These are phyloP conservation scores for Cyprinodon brontotheroides DNA, from an alignment of 2,113 vertebrate genomes.

Conservation along the genomic window DNA sequence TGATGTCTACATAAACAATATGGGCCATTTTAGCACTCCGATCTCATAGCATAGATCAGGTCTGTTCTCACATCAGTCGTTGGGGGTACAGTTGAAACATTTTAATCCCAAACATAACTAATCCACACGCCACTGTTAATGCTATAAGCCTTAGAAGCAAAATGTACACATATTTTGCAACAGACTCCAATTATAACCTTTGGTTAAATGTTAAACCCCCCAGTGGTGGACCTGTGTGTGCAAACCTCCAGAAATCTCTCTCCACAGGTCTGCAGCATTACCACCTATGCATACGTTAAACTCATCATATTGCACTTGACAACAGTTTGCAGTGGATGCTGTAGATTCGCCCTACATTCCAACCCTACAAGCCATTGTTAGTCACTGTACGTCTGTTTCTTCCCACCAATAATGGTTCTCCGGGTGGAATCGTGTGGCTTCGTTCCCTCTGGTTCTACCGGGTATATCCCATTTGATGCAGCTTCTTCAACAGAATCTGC, in stretches of 20 bases:
- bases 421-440: background rate
- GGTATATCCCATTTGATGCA: slow-evolving; percentile 76
- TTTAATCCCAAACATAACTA: slow-evolving; percentile 24
- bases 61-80: slow-evolving; percentile 7
- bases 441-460: slow-evolving; percentile 53
- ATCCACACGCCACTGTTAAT: background rate
- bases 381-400: slow-evolving; percentile 31
- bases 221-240: slow-evolving; percentile 15
- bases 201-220: slow-evolving; percentile 48
- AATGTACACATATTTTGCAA: background rate
- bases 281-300: slow-evolving; percentile 21
- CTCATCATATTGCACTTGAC: slow-evolving; percentile 67
- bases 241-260: slow-evolving; percentile 11
- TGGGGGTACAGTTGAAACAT: background rate
- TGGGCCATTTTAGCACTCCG: slow-evolving; percentile 14
- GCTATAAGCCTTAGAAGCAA: background rate
- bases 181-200: slow-evolving; percentile 30
- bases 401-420: slow-evolving; percentile 4
- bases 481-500: slow-evolving; percentile 89
- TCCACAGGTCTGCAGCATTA: background rate
- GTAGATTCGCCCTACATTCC: slow-evolving; percentile 16
- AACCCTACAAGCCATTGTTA: slow-evolving; percentile 34
- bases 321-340: background rate
- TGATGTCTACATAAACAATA: slow-evolving; percentile 23
- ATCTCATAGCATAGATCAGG: slow-evolving; percentile 31